Base-by-base conservation (phyloP, 1,140 invertebrate genomes). In the Muscidifurax raptorellus region DNA sequence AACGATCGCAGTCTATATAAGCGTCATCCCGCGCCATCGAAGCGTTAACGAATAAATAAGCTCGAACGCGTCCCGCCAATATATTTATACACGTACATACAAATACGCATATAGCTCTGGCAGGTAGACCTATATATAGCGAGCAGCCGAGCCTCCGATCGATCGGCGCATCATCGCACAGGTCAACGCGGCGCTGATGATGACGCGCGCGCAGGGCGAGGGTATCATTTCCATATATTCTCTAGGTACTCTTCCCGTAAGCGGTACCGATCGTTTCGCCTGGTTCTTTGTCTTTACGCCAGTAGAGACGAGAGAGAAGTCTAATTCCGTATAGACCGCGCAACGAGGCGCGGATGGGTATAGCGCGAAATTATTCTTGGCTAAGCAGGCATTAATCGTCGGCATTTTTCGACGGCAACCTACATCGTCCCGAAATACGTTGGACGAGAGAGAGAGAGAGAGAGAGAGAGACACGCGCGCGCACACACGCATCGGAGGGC, bases 311-410 rank as follows among this genome's bases (percentile, higher is more conserved):
- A 59, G 52, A 18, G 18, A 18, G 4, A n/a, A 59, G 6, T 59
- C 52, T 59, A 59, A 59, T 59, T 59, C 52, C 18, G 52, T 59
- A 59, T 59, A 59, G 22, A 59, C 18, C 52, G 52, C 18, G 52
- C 52, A 59, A 59, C 18, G 52, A 59, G 52, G 22, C 52, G 52
- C 22, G 52, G 22, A 59, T 59, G 22, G 22, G 18, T 59, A 59
- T 59, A 59, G 52, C 52, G 52, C 52, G 52, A n/a, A 59, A 59
- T 59, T 59, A 59, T 59, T 59, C 52, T 59, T 59, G 18, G 52
- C 52, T 59, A 59, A 59, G 52, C 52, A 59, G 52, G 52, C 52
- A 59, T 59, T 59, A 59, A 59, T 59, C 52, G 52, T 59, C 52
- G 52, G 52, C 52, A 59, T 59, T 59, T 59, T 59, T 59, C 52